Percentiles rank a stretch among this genome's conserved stretches.
phyloP scores from a whole-genome alignment of 2,113 vertebrate species.

The Poeciliopsis retropinna region DNA sequence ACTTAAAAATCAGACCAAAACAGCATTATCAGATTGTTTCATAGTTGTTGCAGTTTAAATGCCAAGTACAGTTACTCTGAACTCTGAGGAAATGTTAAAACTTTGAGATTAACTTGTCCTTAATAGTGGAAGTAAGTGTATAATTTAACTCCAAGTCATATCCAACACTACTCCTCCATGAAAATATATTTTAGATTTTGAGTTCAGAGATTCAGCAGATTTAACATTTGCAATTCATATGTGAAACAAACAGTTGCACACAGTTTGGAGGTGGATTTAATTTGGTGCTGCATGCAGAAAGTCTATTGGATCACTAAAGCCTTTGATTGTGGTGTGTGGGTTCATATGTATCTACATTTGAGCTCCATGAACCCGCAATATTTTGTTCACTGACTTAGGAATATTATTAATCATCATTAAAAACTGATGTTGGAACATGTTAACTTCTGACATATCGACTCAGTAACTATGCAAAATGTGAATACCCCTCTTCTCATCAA shows the following conservation, averaged over 20 bases:
- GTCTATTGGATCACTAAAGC: not conserved
- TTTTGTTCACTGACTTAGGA: not conserved
- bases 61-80: too few species aligned
- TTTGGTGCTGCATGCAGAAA: not conserved
- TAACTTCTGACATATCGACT: not conserved
- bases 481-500: not conserved
- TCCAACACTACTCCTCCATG: not conserved
- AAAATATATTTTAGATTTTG: not conserved
- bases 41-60: too few species aligned
- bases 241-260: not conserved
- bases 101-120: not conserved
- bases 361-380: not conserved
- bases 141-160: not conserved
- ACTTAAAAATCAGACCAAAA: too few species aligned
- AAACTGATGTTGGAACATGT: not conserved
- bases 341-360: not conserved
- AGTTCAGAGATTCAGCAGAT: not conserved
- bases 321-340: not conserved
- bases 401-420: not conserved
- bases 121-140: not conserved
- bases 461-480: not conserved
- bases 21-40: too few species aligned
- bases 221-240: not conserved
- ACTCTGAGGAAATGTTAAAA: not conserved
- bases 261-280: not conserved